A percentile compares a stretch with the other conserved stretches of the same genome.
phyloP scores from a whole-genome alignment of 2,797 vertebrate species.

The Falco cherrug region DNA sequence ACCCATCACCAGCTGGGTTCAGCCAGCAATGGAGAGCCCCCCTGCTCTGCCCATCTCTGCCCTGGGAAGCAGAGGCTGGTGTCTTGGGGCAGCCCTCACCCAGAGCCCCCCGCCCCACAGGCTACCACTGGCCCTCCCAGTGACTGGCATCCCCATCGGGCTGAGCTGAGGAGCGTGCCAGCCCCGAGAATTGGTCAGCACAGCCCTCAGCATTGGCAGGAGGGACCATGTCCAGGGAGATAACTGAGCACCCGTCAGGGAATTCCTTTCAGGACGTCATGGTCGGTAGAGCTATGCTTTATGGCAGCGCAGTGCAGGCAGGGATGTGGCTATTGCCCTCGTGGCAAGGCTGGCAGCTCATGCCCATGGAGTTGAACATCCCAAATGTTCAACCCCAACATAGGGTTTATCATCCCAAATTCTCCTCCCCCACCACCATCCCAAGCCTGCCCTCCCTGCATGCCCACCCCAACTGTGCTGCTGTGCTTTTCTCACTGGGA shows the following conservation, averaged over 20 bases:
- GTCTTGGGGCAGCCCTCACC: not conserved
- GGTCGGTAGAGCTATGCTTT: accelerated
- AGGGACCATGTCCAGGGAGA: not conserved
- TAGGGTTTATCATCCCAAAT: not conserved
- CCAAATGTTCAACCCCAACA: too few species aligned
- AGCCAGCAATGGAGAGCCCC: not conserved
- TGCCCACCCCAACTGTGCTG: accelerated
- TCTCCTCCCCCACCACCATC: not conserved
- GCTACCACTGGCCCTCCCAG: not conserved
- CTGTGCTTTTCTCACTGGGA: accelerated
- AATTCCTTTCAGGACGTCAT: not conserved
- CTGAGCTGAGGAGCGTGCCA: not conserved
- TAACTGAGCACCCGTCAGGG: not conserved
- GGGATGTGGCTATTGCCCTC: not conserved
- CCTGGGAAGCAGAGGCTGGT: not conserved
- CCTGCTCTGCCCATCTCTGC: not conserved
- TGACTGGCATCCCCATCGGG: accelerated
- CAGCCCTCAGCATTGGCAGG: not conserved
- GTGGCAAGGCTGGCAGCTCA: not conserved
- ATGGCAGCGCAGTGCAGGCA: not conserved
- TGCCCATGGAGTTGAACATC: not conserved
- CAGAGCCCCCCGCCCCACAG: accelerated
- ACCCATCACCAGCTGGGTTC: not conserved
- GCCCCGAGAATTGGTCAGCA: not conserved
- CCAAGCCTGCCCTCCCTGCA: accelerated